Evolutionary conservation across 2,888 invertebrate genomes (phyloP).

Genomic region (Xestia xanthographa): DNA sequence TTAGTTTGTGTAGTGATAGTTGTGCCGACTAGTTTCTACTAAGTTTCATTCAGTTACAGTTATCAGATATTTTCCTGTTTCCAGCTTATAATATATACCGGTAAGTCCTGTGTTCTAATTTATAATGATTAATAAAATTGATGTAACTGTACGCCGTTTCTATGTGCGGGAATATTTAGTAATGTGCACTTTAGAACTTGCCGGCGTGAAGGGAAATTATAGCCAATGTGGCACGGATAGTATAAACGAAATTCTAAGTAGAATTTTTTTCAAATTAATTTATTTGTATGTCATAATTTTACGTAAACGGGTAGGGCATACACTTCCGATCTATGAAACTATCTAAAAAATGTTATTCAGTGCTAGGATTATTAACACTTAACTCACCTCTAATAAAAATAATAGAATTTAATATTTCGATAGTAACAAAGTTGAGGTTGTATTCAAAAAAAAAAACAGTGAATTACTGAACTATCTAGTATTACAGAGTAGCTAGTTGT

Average conservation of each 20-base stretch:
- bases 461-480: no score
- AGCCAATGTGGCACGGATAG: neutral
- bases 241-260: neutral
- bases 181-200: slow-evolving; percentile 25
- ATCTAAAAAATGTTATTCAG: neutral
- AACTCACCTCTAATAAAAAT: neutral
- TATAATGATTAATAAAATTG: slow-evolving; percentile 5
- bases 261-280: neutral
- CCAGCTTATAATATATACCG: neutral
- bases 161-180: slow-evolving; percentile 9
- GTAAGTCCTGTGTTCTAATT: slow-evolving; percentile 49
- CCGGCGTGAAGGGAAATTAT: slow-evolving; percentile 22
- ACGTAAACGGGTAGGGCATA: slow-evolving; percentile 12
- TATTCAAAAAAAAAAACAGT: neutral
- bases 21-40: slow-evolving; percentile 22
- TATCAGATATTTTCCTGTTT: neutral
- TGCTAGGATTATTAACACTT: neutral
- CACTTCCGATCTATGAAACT: neutral
- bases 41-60: slow-evolving; percentile 13
- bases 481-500: neutral
- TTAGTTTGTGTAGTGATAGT: slow-evolving; percentile 46
- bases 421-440: neutral
- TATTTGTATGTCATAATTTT: neutral
- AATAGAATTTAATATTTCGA: neutral
- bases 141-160: slow-evolving; percentile 16